Percentiles rank a stretch among this genome's conserved stretches.
These are phyloP conservation scores for Strix occidentalis DNA, from an alignment of 2,797 vertebrate species.

Conservation along the genomic window DNA sequence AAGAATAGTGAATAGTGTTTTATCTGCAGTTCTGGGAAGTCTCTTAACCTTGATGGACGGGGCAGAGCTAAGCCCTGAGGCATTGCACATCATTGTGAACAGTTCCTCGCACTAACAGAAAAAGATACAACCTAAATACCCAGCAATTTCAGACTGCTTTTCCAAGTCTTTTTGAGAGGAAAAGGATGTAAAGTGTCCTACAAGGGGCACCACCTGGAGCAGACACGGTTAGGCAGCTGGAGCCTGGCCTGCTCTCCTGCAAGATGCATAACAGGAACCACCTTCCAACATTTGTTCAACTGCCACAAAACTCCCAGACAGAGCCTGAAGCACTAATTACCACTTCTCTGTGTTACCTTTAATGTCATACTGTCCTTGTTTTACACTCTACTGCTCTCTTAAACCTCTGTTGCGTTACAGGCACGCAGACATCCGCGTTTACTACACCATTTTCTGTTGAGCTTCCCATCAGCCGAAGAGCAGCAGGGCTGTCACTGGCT, in stretches of 20 bases:
- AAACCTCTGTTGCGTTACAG: neutral
- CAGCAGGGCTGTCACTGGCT: neutral
- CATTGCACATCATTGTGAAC: neutral
- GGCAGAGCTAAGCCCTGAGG: constrained; percentile 10
- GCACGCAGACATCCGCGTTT: rapidly evolving
- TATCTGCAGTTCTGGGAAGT: neutral
- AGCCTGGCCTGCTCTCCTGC: neutral
- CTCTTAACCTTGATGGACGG: neutral
- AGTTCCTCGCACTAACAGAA: neutral
- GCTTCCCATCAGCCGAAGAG: neutral
- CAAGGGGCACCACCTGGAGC: neutral
- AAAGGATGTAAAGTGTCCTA: neutral
- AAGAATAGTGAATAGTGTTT: neutral
- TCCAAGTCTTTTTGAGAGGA: neutral
- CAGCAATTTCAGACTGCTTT: neutral
- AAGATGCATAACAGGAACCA: neutral
- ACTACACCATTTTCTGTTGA: neutral
- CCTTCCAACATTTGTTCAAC: neutral
- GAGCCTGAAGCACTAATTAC: neutral
- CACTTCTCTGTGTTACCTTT: neutral
- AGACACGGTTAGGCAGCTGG: neutral
- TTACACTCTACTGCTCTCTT: neutral
- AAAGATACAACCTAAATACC: neutral
- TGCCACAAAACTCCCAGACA: neutral
- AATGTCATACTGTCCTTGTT: neutral